These are phyloP conservation scores for Schizaphis graminum DNA, from an alignment of 2,888 invertebrate genomes.

Conservation along the genomic window DNA sequence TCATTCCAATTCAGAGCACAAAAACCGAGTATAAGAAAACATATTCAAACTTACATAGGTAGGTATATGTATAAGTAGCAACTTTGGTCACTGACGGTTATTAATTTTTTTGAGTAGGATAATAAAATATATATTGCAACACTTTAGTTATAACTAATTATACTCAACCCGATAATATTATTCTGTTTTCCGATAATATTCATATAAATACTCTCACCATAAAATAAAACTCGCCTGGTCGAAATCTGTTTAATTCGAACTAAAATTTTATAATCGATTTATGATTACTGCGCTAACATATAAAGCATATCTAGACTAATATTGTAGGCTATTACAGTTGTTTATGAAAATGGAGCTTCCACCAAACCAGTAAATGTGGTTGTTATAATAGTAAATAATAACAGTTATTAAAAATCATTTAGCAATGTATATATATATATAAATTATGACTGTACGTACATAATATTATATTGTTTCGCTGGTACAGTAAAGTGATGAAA, in stretches of 20 bases:
- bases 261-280: constrained; percentile 28
- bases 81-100: not conserved
- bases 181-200: not conserved
- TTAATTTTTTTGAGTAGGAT: not conserved
- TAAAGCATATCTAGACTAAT: not conserved
- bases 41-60: not conserved
- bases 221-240: not conserved
- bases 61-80: not conserved
- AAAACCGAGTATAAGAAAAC: not conserved
- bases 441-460: not conserved
- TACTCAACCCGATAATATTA: not conserved
- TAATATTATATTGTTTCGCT: not conserved
- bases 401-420: constrained; percentile 40
- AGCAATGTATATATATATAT: not conserved
- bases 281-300: not conserved
- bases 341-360: not conserved
- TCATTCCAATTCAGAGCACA: not conserved
- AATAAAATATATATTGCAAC: not conserved
- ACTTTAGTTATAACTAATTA: not conserved
- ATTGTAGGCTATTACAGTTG: too few relatives aligned
- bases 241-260: not conserved
- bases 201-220: not conserved
- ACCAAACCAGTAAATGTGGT: not conserved
- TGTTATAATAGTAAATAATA: not conserved
- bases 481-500: not conserved